A percentile compares a stretch with the other conserved stretches of the same genome.
These are phyloP conservation scores for Oxyura jamaicensis DNA, from an alignment of 2,113 vertebrate species.

Conservation along the genomic window DNA sequence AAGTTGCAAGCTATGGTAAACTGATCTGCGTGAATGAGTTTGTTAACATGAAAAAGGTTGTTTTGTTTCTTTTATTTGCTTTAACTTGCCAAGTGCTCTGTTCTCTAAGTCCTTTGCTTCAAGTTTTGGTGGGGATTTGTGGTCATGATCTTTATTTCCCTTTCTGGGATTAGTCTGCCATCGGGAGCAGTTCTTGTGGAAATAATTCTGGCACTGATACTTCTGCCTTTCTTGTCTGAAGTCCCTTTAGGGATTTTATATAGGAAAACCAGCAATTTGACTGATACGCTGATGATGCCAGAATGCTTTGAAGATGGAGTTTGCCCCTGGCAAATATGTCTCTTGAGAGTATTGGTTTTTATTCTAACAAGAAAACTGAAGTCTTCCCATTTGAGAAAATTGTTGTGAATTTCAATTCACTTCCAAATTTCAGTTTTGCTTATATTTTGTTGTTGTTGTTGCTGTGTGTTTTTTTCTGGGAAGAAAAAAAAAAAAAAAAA, in stretches of 20 bases:
- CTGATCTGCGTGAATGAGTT: background rate
- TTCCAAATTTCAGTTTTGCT: background rate
- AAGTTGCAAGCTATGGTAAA: background rate
- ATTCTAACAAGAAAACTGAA: background rate
- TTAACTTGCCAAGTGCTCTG: background rate
- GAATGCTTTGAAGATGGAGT: background rate
- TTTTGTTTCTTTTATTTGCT: background rate
- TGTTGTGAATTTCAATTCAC: background rate
- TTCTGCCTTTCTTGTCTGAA: background rate
- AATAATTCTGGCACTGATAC: background rate
- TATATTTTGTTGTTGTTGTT: background rate
- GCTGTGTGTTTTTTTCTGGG: background rate
- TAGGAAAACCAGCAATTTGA: background rate
- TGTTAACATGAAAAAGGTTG: background rate
- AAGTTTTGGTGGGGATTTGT: background rate
- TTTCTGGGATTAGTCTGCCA: background rate
- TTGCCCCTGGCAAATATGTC: background rate
- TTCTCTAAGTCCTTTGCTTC: background rate
- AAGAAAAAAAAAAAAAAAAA: background rate
- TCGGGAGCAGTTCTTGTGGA: background rate
- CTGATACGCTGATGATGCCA: background rate
- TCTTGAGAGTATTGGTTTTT: background rate
- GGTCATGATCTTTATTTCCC: background rate
- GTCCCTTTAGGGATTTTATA: background rate
- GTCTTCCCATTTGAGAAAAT: background rate